These are phyloP conservation scores for Nephrotoma flavescens DNA, from an alignment of 2,888 invertebrate species.

Conservation along the genomic window DNA sequence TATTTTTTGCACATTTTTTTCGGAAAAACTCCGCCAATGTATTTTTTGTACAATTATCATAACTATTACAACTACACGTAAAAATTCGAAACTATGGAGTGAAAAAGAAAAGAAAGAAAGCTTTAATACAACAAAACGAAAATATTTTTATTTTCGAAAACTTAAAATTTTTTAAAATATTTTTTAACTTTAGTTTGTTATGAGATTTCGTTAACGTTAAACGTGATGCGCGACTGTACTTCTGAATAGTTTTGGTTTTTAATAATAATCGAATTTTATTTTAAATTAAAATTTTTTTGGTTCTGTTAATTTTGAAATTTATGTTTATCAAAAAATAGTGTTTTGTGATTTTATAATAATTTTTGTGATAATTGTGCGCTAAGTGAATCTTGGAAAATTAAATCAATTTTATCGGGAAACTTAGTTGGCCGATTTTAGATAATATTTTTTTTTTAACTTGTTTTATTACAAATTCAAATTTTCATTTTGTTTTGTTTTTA, in stretches of 20 bases:
- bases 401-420: background rate
- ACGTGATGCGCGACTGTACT: background rate
- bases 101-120: background rate
- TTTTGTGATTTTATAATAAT: background rate
- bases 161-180: background rate
- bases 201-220: background rate
- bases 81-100: background rate
- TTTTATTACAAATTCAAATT: background rate
- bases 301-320: background rate
- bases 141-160: background rate
- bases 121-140: background rate
- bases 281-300: background rate
- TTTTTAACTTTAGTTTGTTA: background rate
- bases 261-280: background rate
- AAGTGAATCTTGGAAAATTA: background rate
- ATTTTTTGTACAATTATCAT: background rate
- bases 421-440: background rate
- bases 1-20: background rate
- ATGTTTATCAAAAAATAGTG: background rate
- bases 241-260: background rate
- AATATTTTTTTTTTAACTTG: background rate
- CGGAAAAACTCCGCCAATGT: background rate
- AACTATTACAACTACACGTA: background rate
- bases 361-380: background rate
- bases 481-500: background rate